A percentile compares a stretch with the other conserved stretches of the same genome.
Conservation (phyloP, 2,797 vertebrate species). For the Okamejei kenojei region DNA sequence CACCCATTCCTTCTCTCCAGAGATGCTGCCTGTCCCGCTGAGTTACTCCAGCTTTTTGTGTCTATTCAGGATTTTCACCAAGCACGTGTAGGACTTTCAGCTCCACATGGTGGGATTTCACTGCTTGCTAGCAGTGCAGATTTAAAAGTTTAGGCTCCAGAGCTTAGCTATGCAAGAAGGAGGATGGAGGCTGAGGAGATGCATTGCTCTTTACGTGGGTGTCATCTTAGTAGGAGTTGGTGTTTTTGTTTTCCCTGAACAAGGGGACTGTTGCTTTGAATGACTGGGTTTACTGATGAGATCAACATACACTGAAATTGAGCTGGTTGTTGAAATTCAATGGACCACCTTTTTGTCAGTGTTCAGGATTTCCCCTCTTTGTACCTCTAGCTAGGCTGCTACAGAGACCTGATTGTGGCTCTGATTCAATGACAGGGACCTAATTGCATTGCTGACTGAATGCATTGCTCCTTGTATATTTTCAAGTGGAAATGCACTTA, state of each 20-base stretch:
- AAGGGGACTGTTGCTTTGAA: neutral
- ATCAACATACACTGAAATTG: neutral
- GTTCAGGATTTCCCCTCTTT: neutral
- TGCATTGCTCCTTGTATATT: neutral
- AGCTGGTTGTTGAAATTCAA: neutral
- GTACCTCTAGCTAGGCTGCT: neutral
- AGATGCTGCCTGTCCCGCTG: too few species aligned
- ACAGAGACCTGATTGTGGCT: neutral
- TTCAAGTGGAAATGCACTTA: neutral
- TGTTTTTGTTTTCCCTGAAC: neutral
- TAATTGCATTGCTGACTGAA: neutral
- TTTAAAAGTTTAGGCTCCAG: neutral
- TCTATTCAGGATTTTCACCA: neutral
- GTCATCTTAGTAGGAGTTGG: neutral
- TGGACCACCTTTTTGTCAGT: neutral
- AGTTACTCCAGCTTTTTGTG: too few species aligned
- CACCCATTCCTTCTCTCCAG: too few species aligned
- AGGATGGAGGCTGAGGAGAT: neutral
- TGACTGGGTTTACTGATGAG: neutral
- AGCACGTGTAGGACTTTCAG: too few species aligned
- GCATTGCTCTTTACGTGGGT: neutral
- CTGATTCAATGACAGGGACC: too few species aligned
- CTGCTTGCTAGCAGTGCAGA: neutral
- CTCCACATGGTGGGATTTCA: neutral
- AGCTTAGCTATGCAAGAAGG: neutral